These are phyloP conservation scores for Ardeotis arabs DNA, from an alignment of 2,113 vertebrate genomes.

Conservation along the genomic window DNA sequence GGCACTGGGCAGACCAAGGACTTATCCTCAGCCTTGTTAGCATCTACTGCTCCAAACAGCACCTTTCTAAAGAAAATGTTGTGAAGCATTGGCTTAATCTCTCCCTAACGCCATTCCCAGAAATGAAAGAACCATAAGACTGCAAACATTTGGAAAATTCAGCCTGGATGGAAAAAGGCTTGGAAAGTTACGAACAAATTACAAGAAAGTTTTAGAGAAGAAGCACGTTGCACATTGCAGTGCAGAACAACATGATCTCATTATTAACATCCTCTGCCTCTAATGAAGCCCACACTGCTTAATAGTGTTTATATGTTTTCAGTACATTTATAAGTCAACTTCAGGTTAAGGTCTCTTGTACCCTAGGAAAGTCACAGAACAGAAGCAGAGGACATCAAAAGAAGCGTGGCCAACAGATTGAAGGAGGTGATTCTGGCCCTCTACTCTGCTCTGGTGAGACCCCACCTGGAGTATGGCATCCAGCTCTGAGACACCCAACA, in stretches of 20 bases:
- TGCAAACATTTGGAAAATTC: background rate
- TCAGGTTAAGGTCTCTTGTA: background rate
- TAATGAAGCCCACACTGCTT: background rate
- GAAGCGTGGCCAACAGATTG: no score
- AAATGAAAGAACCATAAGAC: background rate
- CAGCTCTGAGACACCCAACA: no score
- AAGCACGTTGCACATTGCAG: background rate
- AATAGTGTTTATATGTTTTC: background rate
- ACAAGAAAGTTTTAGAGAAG: background rate
- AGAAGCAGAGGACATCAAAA: background rate
- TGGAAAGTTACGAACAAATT: background rate
- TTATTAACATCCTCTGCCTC: background rate
- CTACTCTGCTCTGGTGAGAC: no score
- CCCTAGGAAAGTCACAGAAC: background rate
- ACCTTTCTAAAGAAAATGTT: background rate
- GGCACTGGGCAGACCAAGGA: background rate
- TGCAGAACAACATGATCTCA: accelerated
- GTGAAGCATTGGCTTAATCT: background rate
- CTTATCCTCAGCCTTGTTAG: background rate
- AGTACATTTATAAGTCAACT: background rate
- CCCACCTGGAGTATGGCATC: no score
- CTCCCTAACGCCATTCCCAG: background rate
- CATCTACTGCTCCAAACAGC: background rate
- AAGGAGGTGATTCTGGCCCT: no score
- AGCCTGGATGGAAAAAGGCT: background rate